phyloP scores from a whole-genome alignment of 2,888 invertebrate species.

The Serripes groenlandicus region DNA sequence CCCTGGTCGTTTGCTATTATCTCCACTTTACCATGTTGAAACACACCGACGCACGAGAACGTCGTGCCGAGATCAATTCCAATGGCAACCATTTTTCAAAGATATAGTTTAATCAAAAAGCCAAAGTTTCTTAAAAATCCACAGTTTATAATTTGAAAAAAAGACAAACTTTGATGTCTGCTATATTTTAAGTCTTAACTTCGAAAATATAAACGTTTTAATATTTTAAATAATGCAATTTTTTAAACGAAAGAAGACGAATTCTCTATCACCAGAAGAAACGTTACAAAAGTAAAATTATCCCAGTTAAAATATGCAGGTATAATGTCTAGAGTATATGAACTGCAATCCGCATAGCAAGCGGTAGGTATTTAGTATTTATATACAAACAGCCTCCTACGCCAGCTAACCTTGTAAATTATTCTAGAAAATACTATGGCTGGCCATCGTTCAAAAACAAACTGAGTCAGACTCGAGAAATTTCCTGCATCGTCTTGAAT shows the following conservation, averaged over 20 bases:
- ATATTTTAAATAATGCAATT: no score
- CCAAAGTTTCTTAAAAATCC: no score
- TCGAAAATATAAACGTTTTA: no score
- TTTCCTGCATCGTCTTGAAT: constrained; percentile 1
- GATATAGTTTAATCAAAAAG: no score
- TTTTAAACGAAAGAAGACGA: no score
- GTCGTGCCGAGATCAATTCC: constrained; percentile 97
- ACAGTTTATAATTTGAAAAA: no score
- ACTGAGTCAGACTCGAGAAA: constrained; percentile 4
- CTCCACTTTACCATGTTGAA: constrained; percentile 88
- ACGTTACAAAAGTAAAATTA: no score
- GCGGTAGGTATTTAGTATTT: no score
- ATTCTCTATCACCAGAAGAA: no score
- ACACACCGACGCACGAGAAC: constrained; percentile 89
- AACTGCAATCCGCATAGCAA: no score
- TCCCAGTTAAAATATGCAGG: not conserved
- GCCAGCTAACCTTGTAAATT: constrained; percentile 26
- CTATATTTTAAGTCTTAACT: no score
- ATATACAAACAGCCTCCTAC: constrained; percentile 7
- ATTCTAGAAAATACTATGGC: constrained; percentile 22
- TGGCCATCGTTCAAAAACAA: constrained; percentile 17
- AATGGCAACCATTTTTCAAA: constrained; percentile 87
- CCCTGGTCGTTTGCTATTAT: constrained; percentile 89
- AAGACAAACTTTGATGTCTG: no score
- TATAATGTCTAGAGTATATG: not conserved